These are phyloP conservation scores for Lepidotrigona ventralis DNA, from an alignment of 1,140 invertebrate species.

Conservation along the genomic window DNA sequence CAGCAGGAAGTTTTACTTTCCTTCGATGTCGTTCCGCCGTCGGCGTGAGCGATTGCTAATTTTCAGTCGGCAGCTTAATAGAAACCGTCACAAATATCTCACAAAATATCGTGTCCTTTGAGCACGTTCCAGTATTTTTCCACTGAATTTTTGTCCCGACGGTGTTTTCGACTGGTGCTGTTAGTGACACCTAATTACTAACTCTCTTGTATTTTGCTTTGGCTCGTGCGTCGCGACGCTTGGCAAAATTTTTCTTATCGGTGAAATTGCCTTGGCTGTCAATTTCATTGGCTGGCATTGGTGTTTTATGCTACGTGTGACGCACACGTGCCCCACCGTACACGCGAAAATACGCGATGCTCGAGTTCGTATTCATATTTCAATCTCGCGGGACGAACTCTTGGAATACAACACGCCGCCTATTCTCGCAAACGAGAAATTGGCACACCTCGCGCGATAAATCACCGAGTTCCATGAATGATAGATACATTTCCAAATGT, in stretches of 20 bases:
- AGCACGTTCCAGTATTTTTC: not conserved
- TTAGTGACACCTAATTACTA: not conserved
- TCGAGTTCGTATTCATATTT: slow-evolving; percentile 45
- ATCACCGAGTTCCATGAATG: slow-evolving; percentile 32
- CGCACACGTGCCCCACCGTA: not conserved
- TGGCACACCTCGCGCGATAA: slow-evolving; percentile 51
- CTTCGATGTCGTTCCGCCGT: slow-evolving; percentile 30
- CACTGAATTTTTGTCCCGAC: not conserved
- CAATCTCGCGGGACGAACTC: slow-evolving; percentile 47
- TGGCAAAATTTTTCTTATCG: not conserved
- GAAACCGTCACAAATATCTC: slow-evolving; percentile 1
- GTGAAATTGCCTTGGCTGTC: not conserved
- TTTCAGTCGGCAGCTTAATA: not conserved
- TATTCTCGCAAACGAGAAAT: slow-evolving; percentile 36
- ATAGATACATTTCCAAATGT: not conserved
- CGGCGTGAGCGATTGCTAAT: not conserved
- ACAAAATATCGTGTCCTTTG: slow-evolving; percentile 11
- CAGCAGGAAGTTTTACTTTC: slow-evolving; percentile 10
- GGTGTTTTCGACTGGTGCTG: not conserved
- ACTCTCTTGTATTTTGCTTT: no score
- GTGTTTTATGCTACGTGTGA: not conserved
- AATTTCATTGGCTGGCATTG: not conserved
- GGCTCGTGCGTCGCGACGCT: not conserved
- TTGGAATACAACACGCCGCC: slow-evolving; percentile 34
- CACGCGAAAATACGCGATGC: slow-evolving; percentile 34